Percentiles rank a stretch among this genome's conserved stretches.
phyloP scores from a whole-genome alignment of 1,140 invertebrate species.

The Parasteatoda tepidariorum region DNA sequence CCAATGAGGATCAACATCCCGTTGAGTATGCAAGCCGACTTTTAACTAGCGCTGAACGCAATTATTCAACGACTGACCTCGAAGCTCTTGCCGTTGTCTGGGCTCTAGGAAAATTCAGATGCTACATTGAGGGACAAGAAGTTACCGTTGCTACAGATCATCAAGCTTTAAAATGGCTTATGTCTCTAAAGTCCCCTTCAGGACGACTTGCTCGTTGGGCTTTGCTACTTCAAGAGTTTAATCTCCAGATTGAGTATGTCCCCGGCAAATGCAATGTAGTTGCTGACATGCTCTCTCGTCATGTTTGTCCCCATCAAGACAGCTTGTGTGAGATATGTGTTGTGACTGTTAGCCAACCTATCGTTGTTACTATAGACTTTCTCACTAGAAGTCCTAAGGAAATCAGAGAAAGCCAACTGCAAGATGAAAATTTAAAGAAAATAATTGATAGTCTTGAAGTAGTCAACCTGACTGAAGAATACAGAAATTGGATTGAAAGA shows the following conservation, averaged over 20 bases:
- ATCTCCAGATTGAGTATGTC: not conserved
- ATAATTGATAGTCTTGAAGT: not conserved
- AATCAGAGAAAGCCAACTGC: not conserved
- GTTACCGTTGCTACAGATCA: not conserved
- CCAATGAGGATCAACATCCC: not conserved
- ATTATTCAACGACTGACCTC: slow-evolving; percentile 63
- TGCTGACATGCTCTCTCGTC: not conserved
- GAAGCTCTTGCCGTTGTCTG: slow-evolving; percentile 64
- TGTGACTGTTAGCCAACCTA: not conserved
- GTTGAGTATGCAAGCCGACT: slow-evolving; percentile 61
- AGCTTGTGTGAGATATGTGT: not conserved
- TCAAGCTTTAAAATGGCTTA: not conserved
- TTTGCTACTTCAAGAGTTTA: not conserved
- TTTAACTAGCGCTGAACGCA: slow-evolving; percentile 35
- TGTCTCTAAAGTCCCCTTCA: not conserved
- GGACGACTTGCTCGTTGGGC: not conserved
- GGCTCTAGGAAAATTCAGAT: slow-evolving; percentile 61
- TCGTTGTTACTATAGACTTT: not conserved
- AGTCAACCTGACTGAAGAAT: not conserved
- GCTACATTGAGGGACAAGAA: slow-evolving; percentile 63
- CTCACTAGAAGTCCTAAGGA: not conserved
- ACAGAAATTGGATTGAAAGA: not conserved
- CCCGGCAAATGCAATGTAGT: not conserved
- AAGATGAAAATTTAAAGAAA: not conserved
- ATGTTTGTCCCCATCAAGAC: not conserved